Base-by-base conservation (phyloP, 2,888 invertebrate species). In the Drosophila setosimentum region DNA sequence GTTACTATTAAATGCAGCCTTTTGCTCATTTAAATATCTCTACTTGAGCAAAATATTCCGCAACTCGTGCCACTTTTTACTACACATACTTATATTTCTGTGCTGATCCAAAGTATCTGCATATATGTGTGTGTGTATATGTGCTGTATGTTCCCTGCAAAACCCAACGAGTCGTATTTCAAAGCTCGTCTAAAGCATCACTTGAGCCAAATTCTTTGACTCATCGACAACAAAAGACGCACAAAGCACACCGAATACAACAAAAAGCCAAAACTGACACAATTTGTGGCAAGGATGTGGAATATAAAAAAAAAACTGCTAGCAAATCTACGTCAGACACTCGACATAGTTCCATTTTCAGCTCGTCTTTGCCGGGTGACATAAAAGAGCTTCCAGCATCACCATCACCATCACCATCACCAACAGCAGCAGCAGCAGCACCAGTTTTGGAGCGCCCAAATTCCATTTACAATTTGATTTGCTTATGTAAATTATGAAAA, bases 401-500 rank as follows among this genome's bases (percentile, higher is more conserved):
- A 21, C 32, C 29, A 29, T 10, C 42, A 18, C 24, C 29, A 35
- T 13, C 21, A 35, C n/a, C 50, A 24, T 8, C 30, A 8, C 11
- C 4, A 45, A 8, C 59, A 30, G 18, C 54, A 48, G 21, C n/a
- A n/a, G n/a, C n/a, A n/a, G n/a, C 37, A 53, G 33, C 33, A 21
- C 8, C 40, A n/a, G 1, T 11, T 16, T 53, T 37, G 27, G n/a
- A 55, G 55, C n/a, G 32, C 45, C 54, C 63, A 67, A 81, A 90
- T 90, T 90, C 78, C 89, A 89, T 81, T 87, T 76, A 78, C 89
- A 85, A 86, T 86, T 86, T 90, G 85, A 86, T 86, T 86, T 86
- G 85, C 91, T 85, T 85, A 89, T 89, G 90, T 90, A 87, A 87
- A 91, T 86, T 86, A 86, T 91, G 77, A 87, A 91, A 91, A 86